Evolutionary conservation across 2,797 vertebrate species (phyloP), one percentile per base, ranked within the genome.

Genomic region (Spatula clypeata): DNA sequence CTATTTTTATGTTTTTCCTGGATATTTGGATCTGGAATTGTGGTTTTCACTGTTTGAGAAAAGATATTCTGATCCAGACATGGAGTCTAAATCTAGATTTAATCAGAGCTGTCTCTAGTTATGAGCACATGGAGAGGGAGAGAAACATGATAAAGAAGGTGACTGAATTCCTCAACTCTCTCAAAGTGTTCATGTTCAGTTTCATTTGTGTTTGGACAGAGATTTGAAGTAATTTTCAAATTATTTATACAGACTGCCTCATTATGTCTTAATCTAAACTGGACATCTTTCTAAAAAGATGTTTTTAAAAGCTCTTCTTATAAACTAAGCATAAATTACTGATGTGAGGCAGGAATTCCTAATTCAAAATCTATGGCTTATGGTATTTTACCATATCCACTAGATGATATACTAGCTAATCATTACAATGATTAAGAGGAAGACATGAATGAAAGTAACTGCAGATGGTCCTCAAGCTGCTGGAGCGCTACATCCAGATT

Each of bases 391-490:
- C 26, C 34, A 13, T 83, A 90, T 65, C 57, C 72, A 75, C 58
- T 79, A 54, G 49, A 72, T 93, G 85, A 96, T 91, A 90, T 94
- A 94, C 19, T 69, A 79, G 69, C 31, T 74, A 23, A 74, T 75
- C 58, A 80, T 66, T 87, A 62, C 40, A 62, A 47, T 80, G 65
- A 88, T 74, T 93, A 87, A 85, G 75, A 77, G 61, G 75, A 95
- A 72, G 38, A 92, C 92, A 96, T 60, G 65, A 93, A 75, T 62
- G 69, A 80, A 92, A 96, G 79, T 92, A 55, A 69, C 64, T 94
- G 61, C 94, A 96, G 94, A 96, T 96, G 92, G 20, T 74, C 75
- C 69, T 67, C 53, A 67, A 79, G 57, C 86, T 92, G 77, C 80
- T 86, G 47, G 51, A 82, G 77, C 40, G 45, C 76, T 45, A 62